Percentiles rank a stretch among this genome's conserved stretches.
These are phyloP conservation scores for Himalopsyche tibetana DNA, from an alignment of 2,888 invertebrate species.

Conservation along the genomic window DNA sequence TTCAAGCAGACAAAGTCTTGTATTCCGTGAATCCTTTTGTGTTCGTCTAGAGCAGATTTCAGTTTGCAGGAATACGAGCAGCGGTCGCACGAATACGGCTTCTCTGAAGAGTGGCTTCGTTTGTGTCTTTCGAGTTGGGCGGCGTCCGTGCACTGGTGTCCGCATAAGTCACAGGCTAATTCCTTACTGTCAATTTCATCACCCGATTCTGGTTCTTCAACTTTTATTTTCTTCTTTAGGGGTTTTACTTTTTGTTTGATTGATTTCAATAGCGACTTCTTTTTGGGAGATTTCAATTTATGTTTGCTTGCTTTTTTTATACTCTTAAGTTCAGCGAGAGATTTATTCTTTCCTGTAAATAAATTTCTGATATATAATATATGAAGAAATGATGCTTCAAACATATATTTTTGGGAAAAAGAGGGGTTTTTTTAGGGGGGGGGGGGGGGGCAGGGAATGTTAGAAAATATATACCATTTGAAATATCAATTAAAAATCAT, in stretches of 20 bases:
- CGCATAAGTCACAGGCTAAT: conserved; percentile 12
- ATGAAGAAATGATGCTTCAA: no score
- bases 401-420: no score
- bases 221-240: neutral
- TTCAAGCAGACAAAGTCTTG: conserved; percentile 30
- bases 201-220: neutral
- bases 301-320: conserved; percentile 11
- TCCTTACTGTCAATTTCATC: neutral
- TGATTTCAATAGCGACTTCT: neutral
- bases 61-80: conserved; percentile 26
- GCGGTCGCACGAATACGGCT: conserved; percentile 18
- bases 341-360: conserved; percentile 1
- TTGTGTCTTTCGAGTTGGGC: conserved; percentile 31
- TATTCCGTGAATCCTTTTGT: conserved; percentile 32
- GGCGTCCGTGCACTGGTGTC: neutral
- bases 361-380: neutral
- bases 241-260: neutral
- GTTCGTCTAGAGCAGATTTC: conserved; percentile 15
- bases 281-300: neutral
- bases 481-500: no score
- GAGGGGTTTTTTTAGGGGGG: no score
- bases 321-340: neutral
- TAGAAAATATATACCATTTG: no score
- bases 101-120: conserved; percentile 22
- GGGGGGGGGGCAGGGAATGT: no score